These are phyloP conservation scores for Pseudopipra pipra DNA, from an alignment of 2,113 vertebrate genomes.

Conservation along the genomic window DNA sequence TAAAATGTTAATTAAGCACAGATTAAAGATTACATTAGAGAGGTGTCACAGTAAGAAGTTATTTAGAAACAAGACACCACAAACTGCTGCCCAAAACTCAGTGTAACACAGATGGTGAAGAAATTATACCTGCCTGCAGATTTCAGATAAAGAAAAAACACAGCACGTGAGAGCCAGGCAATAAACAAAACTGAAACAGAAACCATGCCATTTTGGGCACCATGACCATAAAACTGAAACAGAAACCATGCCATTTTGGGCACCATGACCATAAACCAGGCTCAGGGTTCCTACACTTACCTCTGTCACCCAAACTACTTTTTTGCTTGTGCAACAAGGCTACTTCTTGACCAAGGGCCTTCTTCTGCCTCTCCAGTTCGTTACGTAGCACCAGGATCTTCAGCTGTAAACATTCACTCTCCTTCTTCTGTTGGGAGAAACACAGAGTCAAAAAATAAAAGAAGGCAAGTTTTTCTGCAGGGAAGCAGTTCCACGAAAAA, in stretches of 20 bases:
- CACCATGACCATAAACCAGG: background rate
- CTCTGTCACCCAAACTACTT: slow-evolving; percentile 82
- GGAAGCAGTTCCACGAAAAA: background rate
- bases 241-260: background rate
- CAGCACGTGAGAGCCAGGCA: background rate
- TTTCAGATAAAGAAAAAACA: background rate
- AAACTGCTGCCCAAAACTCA: background rate
- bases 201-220: background rate
- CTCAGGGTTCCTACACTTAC: slow-evolving; percentile 50
- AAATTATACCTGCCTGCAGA: background rate
- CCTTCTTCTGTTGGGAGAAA: slow-evolving; percentile 84
- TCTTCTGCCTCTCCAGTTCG: slow-evolving; percentile 92
- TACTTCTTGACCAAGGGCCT: slow-evolving; percentile 84
- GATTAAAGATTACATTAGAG: background rate
- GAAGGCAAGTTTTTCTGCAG: background rate
- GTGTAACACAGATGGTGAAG: background rate
- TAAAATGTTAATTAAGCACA: background rate
- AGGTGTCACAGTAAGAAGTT: background rate
- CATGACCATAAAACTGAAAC: background rate
- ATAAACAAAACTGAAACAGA: background rate
- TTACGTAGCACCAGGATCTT: slow-evolving; percentile 89
- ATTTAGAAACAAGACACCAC: background rate
- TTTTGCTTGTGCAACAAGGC: slow-evolving; percentile 86
- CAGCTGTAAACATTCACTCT: slow-evolving; percentile 92
- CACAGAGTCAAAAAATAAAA: background rate